Percentiles rank a stretch among this genome's conserved stretches.
Conservation (phyloP, 2,113 vertebrate genomes). For the Osmerus mordax region DNA sequence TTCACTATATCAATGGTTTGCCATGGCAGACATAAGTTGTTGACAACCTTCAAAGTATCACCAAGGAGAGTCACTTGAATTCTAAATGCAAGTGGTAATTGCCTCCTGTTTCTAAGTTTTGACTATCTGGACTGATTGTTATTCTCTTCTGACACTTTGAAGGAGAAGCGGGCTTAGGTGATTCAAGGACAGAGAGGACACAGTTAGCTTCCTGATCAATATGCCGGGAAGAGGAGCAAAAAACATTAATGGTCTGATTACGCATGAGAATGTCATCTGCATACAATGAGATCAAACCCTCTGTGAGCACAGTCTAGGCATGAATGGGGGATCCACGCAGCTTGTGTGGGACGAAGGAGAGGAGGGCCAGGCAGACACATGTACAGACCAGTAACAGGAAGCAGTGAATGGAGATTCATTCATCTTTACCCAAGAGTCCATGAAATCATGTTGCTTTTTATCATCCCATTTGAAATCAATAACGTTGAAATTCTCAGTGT, state of each 20-base stretch:
- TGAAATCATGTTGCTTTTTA: constrained; percentile 54
- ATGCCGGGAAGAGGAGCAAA: constrained; percentile 33
- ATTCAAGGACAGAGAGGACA: constrained; percentile 55
- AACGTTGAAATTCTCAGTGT: constrained; percentile 49
- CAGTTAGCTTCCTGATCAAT: constrained; percentile 69
- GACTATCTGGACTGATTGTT: constrained; percentile 40
- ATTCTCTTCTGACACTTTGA: constrained; percentile 39
- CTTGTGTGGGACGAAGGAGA: constrained; percentile 9
- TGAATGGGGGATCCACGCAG: constrained; percentile 41
- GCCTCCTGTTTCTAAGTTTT: neutral
- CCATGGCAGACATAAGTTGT: too few relatives aligned
- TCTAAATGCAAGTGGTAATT: neutral
- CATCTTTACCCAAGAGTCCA: constrained; percentile 43
- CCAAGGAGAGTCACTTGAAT: too few relatives aligned
- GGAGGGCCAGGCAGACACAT: neutral
- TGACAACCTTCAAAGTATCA: too few relatives aligned
- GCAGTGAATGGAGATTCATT: constrained; percentile 1
- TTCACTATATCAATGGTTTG: too few relatives aligned
- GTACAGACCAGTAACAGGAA: constrained; percentile 32
- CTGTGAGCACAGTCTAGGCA: constrained; percentile 48
- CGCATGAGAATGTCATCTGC: constrained; percentile 56
- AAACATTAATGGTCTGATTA: constrained; percentile 65
- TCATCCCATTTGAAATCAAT: constrained; percentile 65
- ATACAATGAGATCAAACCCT: constrained; percentile 59
- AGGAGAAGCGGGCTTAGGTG: constrained; percentile 21